A percentile compares a stretch with the other conserved stretches of the same genome.
Conservation (phyloP, 2,797 vertebrate genomes). For the Rhinella marina region DNA sequence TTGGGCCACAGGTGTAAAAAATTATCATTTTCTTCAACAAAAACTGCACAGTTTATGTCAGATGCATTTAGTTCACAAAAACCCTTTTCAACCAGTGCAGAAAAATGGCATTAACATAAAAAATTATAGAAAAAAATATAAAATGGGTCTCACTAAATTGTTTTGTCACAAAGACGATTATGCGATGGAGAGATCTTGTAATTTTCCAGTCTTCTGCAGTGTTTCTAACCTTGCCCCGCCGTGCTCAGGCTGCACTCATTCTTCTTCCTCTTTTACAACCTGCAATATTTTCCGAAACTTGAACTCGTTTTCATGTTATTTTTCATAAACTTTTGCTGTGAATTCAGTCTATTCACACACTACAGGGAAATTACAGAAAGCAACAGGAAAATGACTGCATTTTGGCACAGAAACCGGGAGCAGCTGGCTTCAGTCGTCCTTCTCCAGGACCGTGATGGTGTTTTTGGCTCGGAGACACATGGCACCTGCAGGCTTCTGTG, state of each 20-base stretch:
- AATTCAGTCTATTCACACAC: slow-evolving; percentile 18
- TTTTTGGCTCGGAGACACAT: slow-evolving; percentile 36
- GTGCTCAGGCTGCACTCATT: no score
- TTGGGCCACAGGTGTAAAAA: no score
- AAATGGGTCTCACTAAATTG: no score
- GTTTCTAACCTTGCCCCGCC: not conserved
- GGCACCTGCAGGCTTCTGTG: slow-evolving; percentile 49
- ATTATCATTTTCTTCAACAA: no score
- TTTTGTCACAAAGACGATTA: no score
- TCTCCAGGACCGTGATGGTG: slow-evolving; percentile 31
- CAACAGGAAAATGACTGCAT: slow-evolving; percentile 33
- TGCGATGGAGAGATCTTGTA: no score
- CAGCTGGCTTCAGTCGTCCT: slow-evolving; percentile 42
- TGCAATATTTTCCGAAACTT: not conserved
- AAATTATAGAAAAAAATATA: no score
- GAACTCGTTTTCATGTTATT: not conserved
- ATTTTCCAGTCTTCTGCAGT: not conserved
- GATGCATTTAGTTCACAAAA: no score
- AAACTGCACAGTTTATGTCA: no score
- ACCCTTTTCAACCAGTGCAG: no score
- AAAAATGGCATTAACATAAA: no score
- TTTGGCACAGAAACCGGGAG: slow-evolving; percentile 35
- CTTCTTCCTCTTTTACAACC: not conserved
- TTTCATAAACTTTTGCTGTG: not conserved
- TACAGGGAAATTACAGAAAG: slow-evolving; percentile 39